Evolutionary conservation across 2,113 vertebrate genomes (phyloP).

Genomic region (Puntigrus tetrazona): DNA sequence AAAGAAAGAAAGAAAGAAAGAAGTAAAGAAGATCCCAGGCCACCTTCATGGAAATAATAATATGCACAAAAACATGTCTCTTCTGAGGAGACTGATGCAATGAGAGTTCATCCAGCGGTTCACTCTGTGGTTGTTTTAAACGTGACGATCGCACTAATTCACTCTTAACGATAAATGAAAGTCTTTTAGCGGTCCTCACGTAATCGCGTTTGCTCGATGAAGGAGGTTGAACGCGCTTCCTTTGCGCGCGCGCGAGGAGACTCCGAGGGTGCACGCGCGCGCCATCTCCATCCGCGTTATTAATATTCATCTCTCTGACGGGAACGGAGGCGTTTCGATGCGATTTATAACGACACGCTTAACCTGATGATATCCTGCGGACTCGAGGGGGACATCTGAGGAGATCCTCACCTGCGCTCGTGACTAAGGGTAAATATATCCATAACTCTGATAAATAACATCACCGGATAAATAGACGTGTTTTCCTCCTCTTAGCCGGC

Average conservation of each 20-base stretch:
- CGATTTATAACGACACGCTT: background rate
- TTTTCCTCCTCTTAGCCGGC: no score
- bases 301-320: background rate
- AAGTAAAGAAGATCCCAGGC: background rate
- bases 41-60: background rate
- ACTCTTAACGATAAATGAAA: background rate
- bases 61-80: background rate
- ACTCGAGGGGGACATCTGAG: background rate
- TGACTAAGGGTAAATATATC: background rate
- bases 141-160: background rate
- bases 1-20: no score
- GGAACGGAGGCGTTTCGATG: background rate
- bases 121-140: no score
- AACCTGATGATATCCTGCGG: background rate
- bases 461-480: background rate
- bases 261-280: background rate
- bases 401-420: background rate
- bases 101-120: no score
- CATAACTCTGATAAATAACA: background rate
- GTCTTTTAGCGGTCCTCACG: background rate
- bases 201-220: background rate
- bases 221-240: background rate
- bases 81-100: no score
- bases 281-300: background rate
- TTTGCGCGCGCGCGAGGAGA: background rate